Evolutionary conservation across 2,113 vertebrate genomes (phyloP).

Genomic region (Genyomyrus donnyi): DNA sequence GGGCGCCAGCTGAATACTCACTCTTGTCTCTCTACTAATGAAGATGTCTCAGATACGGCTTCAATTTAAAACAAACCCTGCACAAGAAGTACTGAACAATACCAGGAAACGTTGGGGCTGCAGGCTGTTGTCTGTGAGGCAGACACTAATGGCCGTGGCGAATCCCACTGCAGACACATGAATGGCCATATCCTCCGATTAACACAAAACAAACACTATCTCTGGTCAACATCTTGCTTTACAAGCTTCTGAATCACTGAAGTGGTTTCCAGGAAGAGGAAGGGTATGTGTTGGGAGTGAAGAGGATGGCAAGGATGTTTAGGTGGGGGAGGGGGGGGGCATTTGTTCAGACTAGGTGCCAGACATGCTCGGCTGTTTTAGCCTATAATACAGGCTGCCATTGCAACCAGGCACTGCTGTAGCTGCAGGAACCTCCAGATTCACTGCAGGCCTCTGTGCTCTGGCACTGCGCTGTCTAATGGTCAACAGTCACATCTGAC

Average conservation of each 20-base stretch:
- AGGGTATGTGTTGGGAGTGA: constrained; percentile 18
- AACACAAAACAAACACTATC: constrained; percentile 45
- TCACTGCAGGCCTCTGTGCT: background rate
- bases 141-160: constrained; percentile 33
- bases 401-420: background rate
- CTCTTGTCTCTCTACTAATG: constrained; percentile 34
- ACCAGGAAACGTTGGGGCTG: constrained; percentile 38
- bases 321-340: constrained; percentile 18
- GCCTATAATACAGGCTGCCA: background rate
- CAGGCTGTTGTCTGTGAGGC: constrained; percentile 55
- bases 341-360: background rate
- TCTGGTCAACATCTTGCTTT: constrained; percentile 43
- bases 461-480: background rate
- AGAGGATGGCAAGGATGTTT: constrained; percentile 32
- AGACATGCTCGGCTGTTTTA: constrained; percentile 28
- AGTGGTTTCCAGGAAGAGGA: constrained; percentile 35
- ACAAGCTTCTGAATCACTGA: constrained; percentile 47
- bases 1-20: constrained; percentile 44
- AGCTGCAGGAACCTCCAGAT: background rate
- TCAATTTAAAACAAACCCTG: constrained; percentile 21
- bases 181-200: constrained; percentile 49
- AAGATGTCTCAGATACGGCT: constrained; percentile 20
- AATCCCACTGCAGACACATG: constrained; percentile 36
- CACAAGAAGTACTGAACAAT: constrained; percentile 26
- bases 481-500: background rate